Percentiles rank a stretch among this genome's conserved stretches.
Evolutionary conservation across 2,888 invertebrate genomes (phyloP).

Genomic region (Eupithecia exiguata): DNA sequence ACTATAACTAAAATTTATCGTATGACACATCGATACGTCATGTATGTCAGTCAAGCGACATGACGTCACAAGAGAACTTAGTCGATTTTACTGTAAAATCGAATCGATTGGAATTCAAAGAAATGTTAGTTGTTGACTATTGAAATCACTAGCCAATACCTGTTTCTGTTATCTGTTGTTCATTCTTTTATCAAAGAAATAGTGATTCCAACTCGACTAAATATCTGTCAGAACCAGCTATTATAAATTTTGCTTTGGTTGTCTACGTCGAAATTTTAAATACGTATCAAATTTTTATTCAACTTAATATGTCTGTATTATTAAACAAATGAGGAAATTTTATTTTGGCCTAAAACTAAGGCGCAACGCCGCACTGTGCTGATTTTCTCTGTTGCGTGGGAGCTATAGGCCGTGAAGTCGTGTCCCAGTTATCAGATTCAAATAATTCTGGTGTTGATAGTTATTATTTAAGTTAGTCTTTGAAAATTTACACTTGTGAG

Average conservation of each 20-base stretch:
- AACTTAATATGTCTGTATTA: too few relatives aligned
- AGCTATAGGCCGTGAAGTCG: too few relatives aligned
- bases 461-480: too few relatives aligned
- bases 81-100: neutral
- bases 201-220: neutral
- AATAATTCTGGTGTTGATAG: too few relatives aligned
- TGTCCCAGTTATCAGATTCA: too few relatives aligned
- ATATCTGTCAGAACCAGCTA: neutral
- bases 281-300: too few relatives aligned
- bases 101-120: neutral
- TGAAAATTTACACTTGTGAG: too few relatives aligned
- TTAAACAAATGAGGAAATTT: too few relatives aligned
- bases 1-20: neutral
- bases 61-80: neutral
- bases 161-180: neutral
- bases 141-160: slow-evolving; percentile 12
- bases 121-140: neutral
- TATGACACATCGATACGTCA: slow-evolving; percentile 28
- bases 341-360: too few relatives aligned
- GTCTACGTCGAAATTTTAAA: too few relatives aligned
- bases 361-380: too few relatives aligned
- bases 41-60: neutral
- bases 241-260: neutral
- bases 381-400: too few relatives aligned
- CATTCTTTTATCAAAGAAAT: neutral